Percentiles rank a stretch among this genome's conserved stretches.
These are phyloP conservation scores for Linhomoeus sp. DNA, from an alignment of 2,888 invertebrate genomes.

Conservation along the genomic window DNA sequence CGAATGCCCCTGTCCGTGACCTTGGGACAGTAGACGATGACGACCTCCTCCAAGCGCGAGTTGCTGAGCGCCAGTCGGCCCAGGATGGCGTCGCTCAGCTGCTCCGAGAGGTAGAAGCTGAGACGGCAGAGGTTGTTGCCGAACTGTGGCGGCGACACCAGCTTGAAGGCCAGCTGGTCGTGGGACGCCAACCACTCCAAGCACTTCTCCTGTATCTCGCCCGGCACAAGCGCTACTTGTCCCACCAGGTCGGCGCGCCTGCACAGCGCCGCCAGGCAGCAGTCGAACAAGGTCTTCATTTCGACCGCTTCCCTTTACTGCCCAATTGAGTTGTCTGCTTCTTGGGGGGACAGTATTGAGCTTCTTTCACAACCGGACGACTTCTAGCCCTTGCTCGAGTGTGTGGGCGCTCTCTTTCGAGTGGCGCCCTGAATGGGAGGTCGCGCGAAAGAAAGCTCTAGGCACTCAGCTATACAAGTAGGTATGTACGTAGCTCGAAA, in stretches of 20 bases:
- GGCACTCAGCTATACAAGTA: too few species aligned
- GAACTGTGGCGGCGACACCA: slow-evolving; percentile 16
- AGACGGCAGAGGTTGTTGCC: slow-evolving; percentile 15
- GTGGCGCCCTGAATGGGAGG: too few species aligned
- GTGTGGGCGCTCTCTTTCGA: too few species aligned
- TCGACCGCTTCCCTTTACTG: too few species aligned
- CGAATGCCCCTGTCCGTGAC: slow-evolving; percentile 14
- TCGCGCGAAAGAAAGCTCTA: too few species aligned
- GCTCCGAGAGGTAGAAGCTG: slow-evolving; percentile 16
- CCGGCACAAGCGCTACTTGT: not conserved
- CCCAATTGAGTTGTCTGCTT: too few species aligned
- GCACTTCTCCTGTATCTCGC: not conserved
- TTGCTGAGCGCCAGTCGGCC: slow-evolving; percentile 11
- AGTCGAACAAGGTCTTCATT: slow-evolving; percentile 5
- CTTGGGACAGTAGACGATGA: slow-evolving; percentile 19
- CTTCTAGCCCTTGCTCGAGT: too few species aligned
- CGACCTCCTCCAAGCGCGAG: slow-evolving; percentile 13
- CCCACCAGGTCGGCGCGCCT: not conserved
- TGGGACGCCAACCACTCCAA: slow-evolving; percentile 6
- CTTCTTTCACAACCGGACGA: too few species aligned
- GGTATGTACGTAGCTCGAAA: too few species aligned
- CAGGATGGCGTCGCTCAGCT: slow-evolving; percentile 13
- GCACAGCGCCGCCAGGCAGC: slow-evolving; percentile 3
- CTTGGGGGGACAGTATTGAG: too few species aligned
- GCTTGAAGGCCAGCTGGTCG: slow-evolving; percentile 3